A percentile compares a stretch with the other conserved stretches of the same genome.
Evolutionary conservation across 2,113 vertebrate genomes (phyloP).

Genomic region (Melospiza melodia): DNA sequence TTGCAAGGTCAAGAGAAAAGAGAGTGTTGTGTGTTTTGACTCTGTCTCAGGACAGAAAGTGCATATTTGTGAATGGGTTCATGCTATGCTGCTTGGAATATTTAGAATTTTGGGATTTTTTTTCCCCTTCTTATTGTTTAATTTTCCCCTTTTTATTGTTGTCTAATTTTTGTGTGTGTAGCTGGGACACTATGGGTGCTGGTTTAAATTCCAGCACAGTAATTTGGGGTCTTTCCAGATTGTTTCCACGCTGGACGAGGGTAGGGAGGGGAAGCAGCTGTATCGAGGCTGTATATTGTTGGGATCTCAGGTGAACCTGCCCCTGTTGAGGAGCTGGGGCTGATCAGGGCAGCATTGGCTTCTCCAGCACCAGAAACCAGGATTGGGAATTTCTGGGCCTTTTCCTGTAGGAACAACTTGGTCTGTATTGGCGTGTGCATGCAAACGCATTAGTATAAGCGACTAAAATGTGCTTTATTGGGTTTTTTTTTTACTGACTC

Average conservation of each 20-base stretch:
- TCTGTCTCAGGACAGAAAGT: not conserved
- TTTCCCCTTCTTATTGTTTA: not conserved
- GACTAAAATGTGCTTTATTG: not conserved
- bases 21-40: not conserved
- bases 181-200: not conserved
- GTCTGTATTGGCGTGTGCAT: rapidly evolving
- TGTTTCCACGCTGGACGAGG: not conserved
- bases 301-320: rapidly evolving
- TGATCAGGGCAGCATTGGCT: not conserved
- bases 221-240: not conserved
- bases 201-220: not conserved
- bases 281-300: rapidly evolving
- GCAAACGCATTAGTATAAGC: not conserved
- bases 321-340: rapidly evolving
- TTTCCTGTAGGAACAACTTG: not conserved
- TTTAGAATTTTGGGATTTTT: not conserved
- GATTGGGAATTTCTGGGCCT: rapidly evolving
- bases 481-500: no score
- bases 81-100: not conserved
- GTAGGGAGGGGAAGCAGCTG: not conserved
- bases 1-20: slow-evolving; percentile 45
- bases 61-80: not conserved
- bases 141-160: not conserved
- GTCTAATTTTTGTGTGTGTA: not conserved
- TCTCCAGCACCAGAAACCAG: not conserved